These are phyloP conservation scores for Toxotes jaculatrix DNA, from an alignment of 2,113 vertebrate genomes.

Conservation along the genomic window DNA sequence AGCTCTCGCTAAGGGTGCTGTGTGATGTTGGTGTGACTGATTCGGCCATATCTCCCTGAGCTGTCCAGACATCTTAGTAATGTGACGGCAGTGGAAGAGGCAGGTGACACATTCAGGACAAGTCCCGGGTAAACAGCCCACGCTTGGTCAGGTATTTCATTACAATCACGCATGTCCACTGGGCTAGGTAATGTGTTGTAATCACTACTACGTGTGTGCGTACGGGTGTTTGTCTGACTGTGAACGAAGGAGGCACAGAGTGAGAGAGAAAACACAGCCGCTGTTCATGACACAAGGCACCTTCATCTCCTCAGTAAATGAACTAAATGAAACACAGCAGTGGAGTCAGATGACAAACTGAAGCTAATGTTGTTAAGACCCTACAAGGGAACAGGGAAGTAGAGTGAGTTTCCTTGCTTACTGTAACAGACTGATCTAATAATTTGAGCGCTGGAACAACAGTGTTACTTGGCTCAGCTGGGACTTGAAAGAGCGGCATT, in stretches of 20 bases:
- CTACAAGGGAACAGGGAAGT: conserved; percentile 38
- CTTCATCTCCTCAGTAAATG: conserved; percentile 59
- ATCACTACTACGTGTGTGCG: conserved; percentile 35
- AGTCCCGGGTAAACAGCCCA: conserved; percentile 62
- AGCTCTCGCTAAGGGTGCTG: conserved; percentile 11
- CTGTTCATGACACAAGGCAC: conserved; percentile 29
- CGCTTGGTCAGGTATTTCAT: conserved; percentile 68
- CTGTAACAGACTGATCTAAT: conserved; percentile 66
- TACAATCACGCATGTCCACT: conserved; percentile 56
- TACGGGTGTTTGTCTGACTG: conserved; percentile 22
- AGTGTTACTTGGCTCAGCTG: conserved; percentile 38
- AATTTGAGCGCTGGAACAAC: conserved; percentile 41
- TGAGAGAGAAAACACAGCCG: conserved; percentile 8
- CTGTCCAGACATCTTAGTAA: conserved; percentile 45
- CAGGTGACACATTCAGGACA: conserved; percentile 69
- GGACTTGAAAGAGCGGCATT: conserved; percentile 53
- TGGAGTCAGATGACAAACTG: conserved; percentile 69
- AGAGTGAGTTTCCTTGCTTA: conserved; percentile 56
- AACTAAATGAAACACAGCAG: conserved; percentile 60
- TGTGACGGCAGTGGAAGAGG: conserved; percentile 56
- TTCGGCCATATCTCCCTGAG: conserved; percentile 36
- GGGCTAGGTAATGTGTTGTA: conserved; percentile 52
- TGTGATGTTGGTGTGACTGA: conserved; percentile 42
- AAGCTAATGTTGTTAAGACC: conserved; percentile 65
- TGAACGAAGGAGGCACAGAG: conserved; percentile 8